Percentiles rank a stretch among this genome's conserved stretches.
phyloP scores from a whole-genome alignment of 1,140 invertebrate species.

The Hycleus phaleratus region DNA sequence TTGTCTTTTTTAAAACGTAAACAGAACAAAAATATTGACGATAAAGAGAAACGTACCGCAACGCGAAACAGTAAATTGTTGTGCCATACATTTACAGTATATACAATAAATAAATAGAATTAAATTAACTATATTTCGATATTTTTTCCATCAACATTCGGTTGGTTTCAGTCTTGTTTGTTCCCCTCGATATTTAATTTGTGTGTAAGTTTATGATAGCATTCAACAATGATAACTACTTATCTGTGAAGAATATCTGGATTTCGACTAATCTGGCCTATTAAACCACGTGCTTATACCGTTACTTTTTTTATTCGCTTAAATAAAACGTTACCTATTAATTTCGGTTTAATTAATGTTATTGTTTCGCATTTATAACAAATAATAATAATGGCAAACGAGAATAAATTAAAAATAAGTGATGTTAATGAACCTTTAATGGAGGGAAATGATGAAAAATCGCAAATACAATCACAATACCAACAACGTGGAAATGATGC shows the following conservation, averaged over 20 bases:
- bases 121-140: no score
- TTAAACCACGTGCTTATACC: constrained; percentile 6
- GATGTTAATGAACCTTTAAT: constrained; percentile 6
- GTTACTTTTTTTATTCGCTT: background rate
- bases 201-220: no score
- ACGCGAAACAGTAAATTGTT: no score
- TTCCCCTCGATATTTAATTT: no score
- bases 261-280: constrained; percentile 4
- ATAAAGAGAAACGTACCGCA: no score
- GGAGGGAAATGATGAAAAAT: constrained; percentile 1
- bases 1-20: no score
- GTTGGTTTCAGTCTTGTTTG: no score
- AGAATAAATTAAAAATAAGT: background rate
- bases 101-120: no score
- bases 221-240: constrained; percentile 8
- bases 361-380: background rate
- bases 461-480: background rate
- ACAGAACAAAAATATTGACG: no score
- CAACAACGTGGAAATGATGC: constrained; percentile 1
- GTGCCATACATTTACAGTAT: no score
- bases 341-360: constrained; percentile 4
- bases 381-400: constrained; percentile 5
- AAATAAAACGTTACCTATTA: background rate
- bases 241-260: constrained; percentile 7
- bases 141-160: no score